Percentiles rank a stretch among this genome's conserved stretches.
Conservation (phyloP, 2,113 vertebrate genomes). For the Carlito syrichta region DNA sequence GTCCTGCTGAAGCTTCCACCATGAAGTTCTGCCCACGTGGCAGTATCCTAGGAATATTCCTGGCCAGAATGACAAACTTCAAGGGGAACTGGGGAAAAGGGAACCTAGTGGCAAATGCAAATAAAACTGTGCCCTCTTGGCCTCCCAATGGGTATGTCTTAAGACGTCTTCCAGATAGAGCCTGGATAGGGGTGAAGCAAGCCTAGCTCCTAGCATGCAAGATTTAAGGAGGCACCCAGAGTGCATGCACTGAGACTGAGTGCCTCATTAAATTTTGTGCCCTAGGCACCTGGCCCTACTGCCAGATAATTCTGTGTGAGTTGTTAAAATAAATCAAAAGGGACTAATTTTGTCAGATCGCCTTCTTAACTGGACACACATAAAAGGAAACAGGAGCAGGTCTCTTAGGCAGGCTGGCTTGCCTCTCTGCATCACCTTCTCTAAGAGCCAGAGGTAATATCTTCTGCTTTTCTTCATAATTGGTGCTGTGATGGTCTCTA, state of each 20-base stretch:
- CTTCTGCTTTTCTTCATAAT: background rate
- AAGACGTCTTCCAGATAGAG: background rate
- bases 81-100: background rate
- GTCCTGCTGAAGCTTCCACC: background rate
- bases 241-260: background rate
- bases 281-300: background rate
- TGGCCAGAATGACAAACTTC: background rate
- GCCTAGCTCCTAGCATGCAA: accelerated
- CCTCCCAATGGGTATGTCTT: background rate
- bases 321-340: background rate
- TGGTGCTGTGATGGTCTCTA: background rate
- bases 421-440: background rate
- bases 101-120: background rate
- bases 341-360: background rate
- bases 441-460: background rate
- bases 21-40: background rate
- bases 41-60: background rate
- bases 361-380: background rate
- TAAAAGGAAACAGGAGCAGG: background rate
- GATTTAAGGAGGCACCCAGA: no score
- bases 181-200: background rate
- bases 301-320: background rate
- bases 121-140: background rate
- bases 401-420: background rate
- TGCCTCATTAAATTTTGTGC: background rate